A percentile compares a stretch with the other conserved stretches of the same genome.
These are phyloP conservation scores for Periophthalmus magnuspinnatus DNA, from an alignment of 2,797 vertebrate species.

Conservation along the genomic window DNA sequence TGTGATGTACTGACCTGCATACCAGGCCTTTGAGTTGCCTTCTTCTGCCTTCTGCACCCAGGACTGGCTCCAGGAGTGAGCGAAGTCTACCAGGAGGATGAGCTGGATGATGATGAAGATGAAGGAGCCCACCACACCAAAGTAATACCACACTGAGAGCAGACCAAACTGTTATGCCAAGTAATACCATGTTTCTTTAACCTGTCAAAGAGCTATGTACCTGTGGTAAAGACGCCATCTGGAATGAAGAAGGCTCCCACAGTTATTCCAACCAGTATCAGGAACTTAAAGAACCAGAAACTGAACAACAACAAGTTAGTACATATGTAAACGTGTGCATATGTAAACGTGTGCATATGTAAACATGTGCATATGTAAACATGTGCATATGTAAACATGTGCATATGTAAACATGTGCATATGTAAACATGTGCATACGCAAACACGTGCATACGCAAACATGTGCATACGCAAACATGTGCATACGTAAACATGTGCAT, in stretches of 20 bases:
- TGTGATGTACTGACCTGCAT: slow-evolving; percentile 77
- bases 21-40: slow-evolving; percentile 86
- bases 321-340: not conserved
- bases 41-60: slow-evolving; percentile 86
- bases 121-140: slow-evolving; percentile 91
- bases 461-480: too few species aligned
- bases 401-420: too few species aligned
- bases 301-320: slow-evolving; percentile 63
- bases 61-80: slow-evolving; percentile 91
- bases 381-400: too few species aligned
- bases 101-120: slow-evolving; percentile 95
- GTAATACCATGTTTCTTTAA: not conserved
- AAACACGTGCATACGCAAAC: too few species aligned
- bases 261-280: slow-evolving; percentile 88
- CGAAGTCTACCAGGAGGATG: slow-evolving; percentile 91
- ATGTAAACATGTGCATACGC: too few species aligned
- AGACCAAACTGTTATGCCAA: not conserved
- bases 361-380: too few species aligned
- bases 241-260: slow-evolving; percentile 98
- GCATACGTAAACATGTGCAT: too few species aligned
- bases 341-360: too few species aligned
- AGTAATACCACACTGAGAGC: slow-evolving; percentile 93
- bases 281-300: slow-evolving; percentile 98
- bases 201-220: slow-evolving; percentile 69
- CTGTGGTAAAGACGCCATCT: slow-evolving; percentile 84